These are phyloP conservation scores for Gallinago jamesoni DNA, from an alignment of 2,113 vertebrate species.

Conservation along the genomic window DNA sequence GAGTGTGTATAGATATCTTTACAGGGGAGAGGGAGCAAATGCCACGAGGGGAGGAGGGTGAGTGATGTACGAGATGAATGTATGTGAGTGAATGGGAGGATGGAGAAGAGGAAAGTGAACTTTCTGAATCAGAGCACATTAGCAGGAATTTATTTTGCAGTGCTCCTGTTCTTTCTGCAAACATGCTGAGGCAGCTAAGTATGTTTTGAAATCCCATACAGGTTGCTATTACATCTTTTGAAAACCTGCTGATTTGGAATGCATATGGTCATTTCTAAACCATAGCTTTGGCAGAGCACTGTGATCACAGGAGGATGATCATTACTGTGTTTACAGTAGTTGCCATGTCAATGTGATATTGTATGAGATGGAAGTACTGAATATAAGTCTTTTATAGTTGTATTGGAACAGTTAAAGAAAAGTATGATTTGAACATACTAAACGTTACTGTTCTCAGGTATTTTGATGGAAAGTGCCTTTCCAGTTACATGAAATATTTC, in stretches of 20 bases:
- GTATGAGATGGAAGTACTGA: neutral
- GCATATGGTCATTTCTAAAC: conserved; percentile 9
- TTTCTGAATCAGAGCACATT: neutral
- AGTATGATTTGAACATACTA: neutral
- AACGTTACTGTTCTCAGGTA: neutral
- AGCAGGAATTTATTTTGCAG: neutral
- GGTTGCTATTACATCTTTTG: neutral
- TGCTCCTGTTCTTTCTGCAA: neutral
- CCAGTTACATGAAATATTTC: neutral
- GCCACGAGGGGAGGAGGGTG: neutral
- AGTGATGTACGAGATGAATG: neutral
- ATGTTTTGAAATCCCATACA: fast-evolving
- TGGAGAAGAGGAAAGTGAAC: neutral
- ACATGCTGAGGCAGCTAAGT: neutral
- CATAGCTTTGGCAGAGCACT: neutral
- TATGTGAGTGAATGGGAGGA: neutral
- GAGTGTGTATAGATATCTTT: too few relatives aligned
- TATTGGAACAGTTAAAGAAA: neutral
- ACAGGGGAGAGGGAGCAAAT: neutral
- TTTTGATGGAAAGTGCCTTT: neutral
- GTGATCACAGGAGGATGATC: neutral
- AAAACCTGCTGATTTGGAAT: neutral
- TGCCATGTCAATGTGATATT: neutral
- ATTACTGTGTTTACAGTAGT: neutral
- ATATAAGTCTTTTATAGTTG: neutral